Evolutionary conservation across 2,797 vertebrate species (phyloP).

Genomic region (Sternotherus odoratus): DNA sequence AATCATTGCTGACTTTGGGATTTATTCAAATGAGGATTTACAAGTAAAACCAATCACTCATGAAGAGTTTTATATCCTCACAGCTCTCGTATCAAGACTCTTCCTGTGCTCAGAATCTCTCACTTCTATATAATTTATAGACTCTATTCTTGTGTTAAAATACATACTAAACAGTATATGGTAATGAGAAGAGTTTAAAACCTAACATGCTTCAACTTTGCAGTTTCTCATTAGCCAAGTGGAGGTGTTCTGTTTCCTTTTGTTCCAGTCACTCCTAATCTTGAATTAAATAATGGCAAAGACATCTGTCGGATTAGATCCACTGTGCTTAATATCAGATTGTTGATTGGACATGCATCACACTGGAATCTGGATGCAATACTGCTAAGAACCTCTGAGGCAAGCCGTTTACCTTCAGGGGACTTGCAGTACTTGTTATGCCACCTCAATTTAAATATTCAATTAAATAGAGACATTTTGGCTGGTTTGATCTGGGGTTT

Average conservation of each 20-base stretch:
- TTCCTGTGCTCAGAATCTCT: not conserved
- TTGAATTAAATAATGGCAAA: not conserved
- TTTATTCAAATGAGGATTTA: not conserved
- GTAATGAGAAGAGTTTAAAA: not conserved
- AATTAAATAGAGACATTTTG: slow-evolving; percentile 12
- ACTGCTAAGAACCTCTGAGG: slow-evolving; percentile 1
- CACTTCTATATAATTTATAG: not conserved
- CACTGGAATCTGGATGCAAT: not conserved
- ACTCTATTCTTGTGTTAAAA: not conserved
- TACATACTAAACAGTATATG: not conserved
- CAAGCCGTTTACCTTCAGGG: not conserved
- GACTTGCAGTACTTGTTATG: not conserved
- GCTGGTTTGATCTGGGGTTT: not conserved
- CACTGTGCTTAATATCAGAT: not conserved
- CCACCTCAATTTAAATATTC: not conserved
- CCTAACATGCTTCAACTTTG: not conserved
- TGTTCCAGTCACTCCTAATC: slow-evolving; percentile 8
- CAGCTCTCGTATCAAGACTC: not conserved
- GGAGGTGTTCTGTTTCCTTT: not conserved
- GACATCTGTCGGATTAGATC: not conserved
- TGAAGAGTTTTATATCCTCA: not conserved
- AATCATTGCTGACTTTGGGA: not conserved
- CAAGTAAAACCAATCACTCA: not conserved
- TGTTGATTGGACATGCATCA: not conserved
- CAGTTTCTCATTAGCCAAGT: not conserved